Conservation (phyloP, 2,797 vertebrate genomes). For the Oryzias sinensis region DNA sequence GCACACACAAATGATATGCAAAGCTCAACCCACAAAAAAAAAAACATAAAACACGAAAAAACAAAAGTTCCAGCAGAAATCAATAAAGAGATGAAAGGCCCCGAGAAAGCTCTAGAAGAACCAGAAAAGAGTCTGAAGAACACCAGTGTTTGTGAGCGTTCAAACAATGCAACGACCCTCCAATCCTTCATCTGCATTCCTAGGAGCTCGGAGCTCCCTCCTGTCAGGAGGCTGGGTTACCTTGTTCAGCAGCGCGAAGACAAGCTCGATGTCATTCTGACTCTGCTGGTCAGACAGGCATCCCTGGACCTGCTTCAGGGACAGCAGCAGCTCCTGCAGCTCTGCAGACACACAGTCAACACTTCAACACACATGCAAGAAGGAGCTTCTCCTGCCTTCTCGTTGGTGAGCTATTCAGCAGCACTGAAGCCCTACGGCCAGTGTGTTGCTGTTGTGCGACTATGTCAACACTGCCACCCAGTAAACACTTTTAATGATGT, state of each 20-base stretch:
- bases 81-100: too few relatives aligned
- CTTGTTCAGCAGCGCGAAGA: slow-evolving; percentile 93
- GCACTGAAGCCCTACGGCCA: neutral
- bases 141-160: too few relatives aligned
- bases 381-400: neutral
- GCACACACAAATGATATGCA: too few relatives aligned
- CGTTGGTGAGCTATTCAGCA: neutral
- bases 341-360: slow-evolving; percentile 74
- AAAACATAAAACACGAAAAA: too few relatives aligned
- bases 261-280: slow-evolving; percentile 90
- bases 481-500: slow-evolving; percentile 73
- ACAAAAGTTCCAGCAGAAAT: too few relatives aligned
- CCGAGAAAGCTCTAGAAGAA: too few relatives aligned
- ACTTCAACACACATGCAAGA: neutral
- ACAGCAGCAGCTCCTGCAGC: slow-evolving; percentile 92
- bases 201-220: too few relatives aligned
- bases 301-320: slow-evolving; percentile 92
- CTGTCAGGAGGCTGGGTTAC: slow-evolving; percentile 37
- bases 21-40: too few relatives aligned
- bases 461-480: slow-evolving; percentile 38
- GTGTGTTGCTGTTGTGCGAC: slow-evolving; percentile 14
- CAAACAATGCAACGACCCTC: too few relatives aligned
- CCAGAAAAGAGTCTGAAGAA: too few relatives aligned
- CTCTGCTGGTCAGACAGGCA: slow-evolving; percentile 92
- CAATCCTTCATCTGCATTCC: too few relatives aligned